Evolutionary conservation across 2,113 vertebrate species (phyloP).

Genomic region (Austrofundulus limnaeus): DNA sequence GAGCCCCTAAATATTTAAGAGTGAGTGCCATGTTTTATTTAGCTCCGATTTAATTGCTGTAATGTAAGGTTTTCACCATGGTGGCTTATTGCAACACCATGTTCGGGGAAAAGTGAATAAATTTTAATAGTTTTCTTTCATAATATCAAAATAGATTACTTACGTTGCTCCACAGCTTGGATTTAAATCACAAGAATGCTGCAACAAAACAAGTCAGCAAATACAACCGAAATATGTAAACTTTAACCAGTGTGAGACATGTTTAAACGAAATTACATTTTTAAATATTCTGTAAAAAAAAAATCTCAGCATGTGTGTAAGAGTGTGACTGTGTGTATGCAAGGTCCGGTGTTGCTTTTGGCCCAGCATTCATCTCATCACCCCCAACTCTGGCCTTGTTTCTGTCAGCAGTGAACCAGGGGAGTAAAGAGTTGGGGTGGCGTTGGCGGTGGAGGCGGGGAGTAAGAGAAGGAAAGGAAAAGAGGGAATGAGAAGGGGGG

Average conservation of each 20-base stretch:
- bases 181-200: conserved; percentile 57
- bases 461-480: conserved; percentile 47
- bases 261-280: not conserved
- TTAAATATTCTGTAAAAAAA: too few relatives aligned
- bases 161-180: conserved; percentile 30
- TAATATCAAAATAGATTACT: conserved; percentile 66
- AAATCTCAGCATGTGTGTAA: not conserved
- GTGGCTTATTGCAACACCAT: conserved; percentile 47
- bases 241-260: conserved; percentile 46
- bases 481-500: conserved; percentile 33
- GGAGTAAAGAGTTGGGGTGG: conserved; percentile 66
- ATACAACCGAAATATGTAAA: conserved; percentile 34
- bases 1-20: conserved; percentile 70
- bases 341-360: conserved; percentile 75
- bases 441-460: conserved; percentile 21
- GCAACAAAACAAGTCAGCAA: conserved; percentile 44
- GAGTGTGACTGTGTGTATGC: conserved; percentile 45
- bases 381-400: conserved; percentile 78
- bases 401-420: conserved; percentile 78
- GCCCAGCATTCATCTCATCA: conserved; percentile 77
- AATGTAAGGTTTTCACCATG: conserved; percentile 61
- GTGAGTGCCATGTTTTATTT: conserved; percentile 72
- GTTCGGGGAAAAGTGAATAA: conserved; percentile 50
- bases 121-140: conserved; percentile 63
- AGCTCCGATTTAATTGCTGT: conserved; percentile 74